Base-by-base conservation (phyloP, 2,113 vertebrate genomes). In the Oncorhynchus masou region DNA sequence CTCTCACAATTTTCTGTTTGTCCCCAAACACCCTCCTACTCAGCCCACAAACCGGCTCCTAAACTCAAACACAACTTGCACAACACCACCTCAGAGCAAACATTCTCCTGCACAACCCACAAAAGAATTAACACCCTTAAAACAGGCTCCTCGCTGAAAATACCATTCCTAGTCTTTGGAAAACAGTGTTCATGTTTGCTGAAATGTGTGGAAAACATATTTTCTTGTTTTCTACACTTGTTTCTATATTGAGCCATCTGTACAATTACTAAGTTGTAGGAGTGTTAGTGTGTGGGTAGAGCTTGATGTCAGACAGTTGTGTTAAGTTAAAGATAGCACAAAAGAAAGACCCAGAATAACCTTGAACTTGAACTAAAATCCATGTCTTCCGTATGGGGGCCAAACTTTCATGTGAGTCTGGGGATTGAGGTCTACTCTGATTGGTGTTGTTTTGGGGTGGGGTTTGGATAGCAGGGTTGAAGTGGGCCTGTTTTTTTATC, bases 111-210 rank as follows among this genome's bases (percentile, higher is more conserved):
- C 79, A 70, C 31, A 77, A 68, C 66, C 84, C 86, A 72, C 84
- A 84, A 84, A 86, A 82, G 84, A 83, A 9, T 45, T 1, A 45
- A 11, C 39, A 45, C 39, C 39, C 39, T 11, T 45, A 9, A 77
- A 78, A 83, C 79, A 77, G 75, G 76, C 81, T 75, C 74, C 80
- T 24, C 69, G 79, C 75, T 84, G 74, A 73, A 79, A 84, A 85
- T 77, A 79, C 48, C 70, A 71, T 82, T 71, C 60, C 66, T 73
- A 72, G 60, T 74, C 3, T 4, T 4, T 15, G n/a, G 76, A 84
- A 77, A 74, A 75, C 80, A 82, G 78, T 78, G 79, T 79, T 31
- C 68, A 68, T 11, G 22, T 85, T 81, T 86, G 57, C 74, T 45
- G 9, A 45, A 45, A 45, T 45, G 39, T 54, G 12, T 45, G 39